Base-by-base conservation (phyloP, 2,888 invertebrate genomes). In the Noctua janthe region DNA sequence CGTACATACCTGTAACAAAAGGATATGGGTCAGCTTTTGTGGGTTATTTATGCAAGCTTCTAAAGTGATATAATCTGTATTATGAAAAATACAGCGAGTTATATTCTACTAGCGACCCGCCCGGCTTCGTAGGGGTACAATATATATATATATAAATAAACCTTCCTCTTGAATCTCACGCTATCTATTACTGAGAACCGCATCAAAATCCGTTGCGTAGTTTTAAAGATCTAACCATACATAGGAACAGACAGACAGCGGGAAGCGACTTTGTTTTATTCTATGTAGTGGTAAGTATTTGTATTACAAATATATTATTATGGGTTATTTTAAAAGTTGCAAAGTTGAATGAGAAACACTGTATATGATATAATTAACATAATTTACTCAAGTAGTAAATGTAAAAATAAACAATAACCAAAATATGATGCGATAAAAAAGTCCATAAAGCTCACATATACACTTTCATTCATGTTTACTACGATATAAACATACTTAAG, bases 1-100 rank as follows among this genome's bases (percentile, higher is more conserved):
- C 91, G 87, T 93, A 90, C 90, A 84, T 90, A 93, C 93, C 92
- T 94, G 92, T 39, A 92, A 94, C 92, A 92, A 92, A 86, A 84
- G 80, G 82, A 79, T 80, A 78, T 80, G 59, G 70, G 81, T 84
- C 74, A 86, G 70, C 62, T 76, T 67, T 43, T 76, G 47, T 54
- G 54, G n/a, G 23, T n/a, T 74, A 64, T 59, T 76, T 23, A 29
- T 11, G 35, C 20, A 70, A 70, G 62, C 23, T 49, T 39, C 17
- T 17, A 17, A 11, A 67, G 17, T 35, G 35, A 71, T n/a, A n/a
- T 23, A 29, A 70, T 69, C 29, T 51, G 47, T 56, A 39, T 66
- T 56, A 11, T 56, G 8, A 56, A 66, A 66, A 43, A n/a, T 4
- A 29, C 15, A 54, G 56, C 23, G 11, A 56, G 39, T 67, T 35